phyloP scores from a whole-genome alignment of 92 coral and sea anemone genomes.

The Porites lobata region DNA sequence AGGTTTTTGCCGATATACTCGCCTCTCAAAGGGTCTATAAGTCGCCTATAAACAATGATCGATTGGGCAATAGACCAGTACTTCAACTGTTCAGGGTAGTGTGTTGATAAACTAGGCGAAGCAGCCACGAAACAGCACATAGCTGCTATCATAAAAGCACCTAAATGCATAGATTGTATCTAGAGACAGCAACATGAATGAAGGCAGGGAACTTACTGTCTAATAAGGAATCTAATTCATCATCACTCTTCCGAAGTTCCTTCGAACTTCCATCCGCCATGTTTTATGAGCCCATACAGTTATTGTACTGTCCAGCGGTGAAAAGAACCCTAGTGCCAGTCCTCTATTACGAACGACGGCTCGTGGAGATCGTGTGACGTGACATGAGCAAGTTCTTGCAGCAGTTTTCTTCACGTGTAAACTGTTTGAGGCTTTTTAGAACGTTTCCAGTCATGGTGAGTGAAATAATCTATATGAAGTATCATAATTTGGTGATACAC shows the following conservation, averaged over 20 bases:
- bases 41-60: no score
- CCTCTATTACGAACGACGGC: neutral
- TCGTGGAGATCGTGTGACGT: neutral
- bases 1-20: no score
- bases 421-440: conserved; percentile 10
- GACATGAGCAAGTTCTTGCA: conserved; percentile 6
- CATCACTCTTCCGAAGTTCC: conserved; percentile 63
- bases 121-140: no score
- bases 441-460: conserved; percentile 51
- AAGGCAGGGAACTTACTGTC: conserved; percentile 79
- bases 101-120: no score
- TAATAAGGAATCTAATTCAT: conserved; percentile 88
- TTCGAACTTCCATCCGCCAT: conserved; percentile 89
- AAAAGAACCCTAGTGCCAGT: conserved; percentile 23
- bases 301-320: neutral
- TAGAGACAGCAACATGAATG: neutral
- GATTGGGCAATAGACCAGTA: no score
- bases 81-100: no score
- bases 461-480: neutral
- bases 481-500: neutral
- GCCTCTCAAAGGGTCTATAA: no score
- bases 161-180: neutral
- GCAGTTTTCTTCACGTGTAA: neutral
- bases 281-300: conserved; percentile 36
- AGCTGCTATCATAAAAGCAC: no score